Base-by-base conservation (phyloP, 2,888 invertebrate species). In the Pristionchus entomophagus region DNA sequence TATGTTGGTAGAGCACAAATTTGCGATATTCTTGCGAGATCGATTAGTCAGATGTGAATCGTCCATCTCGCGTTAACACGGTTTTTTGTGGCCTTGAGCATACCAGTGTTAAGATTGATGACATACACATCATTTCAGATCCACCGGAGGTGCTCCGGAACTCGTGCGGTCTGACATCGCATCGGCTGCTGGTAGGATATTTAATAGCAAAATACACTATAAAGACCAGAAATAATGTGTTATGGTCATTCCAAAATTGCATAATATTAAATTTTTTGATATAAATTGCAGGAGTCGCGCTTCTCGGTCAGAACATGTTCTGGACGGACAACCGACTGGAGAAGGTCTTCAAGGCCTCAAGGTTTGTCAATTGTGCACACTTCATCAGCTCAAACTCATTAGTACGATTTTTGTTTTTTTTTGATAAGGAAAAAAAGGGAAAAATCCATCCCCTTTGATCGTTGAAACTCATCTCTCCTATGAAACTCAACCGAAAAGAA, bases 271-370 rank as follows among this genome's bases (percentile, higher is more conserved):
- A 62, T 32, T 5, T 3, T n/a, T n/a, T n/a, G n/a, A n/a, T n/a
- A n/a, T 10, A 62, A 29, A 26, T 32, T 65, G 17, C 65, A 65
- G 90, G 92, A 41, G 85, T 93, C 32, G 90, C 93, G 0, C 87
- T 93, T 22, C 87, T 91, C 49, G 89, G 90, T 26, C 89, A 90
- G 81, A 88, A 90, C 84, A 93, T 93, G 92, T 93, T 89, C 88
- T 93, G 93, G 93, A 90, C 92, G 0, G 93, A 93, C 85, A 88
- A 91, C 62, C 84, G 92, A 14, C 87, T 93, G 26, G 92, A 93
- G 86, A 93, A 93, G 85, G 89, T 93, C 69, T 93, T 93, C 89
- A 88, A 89, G n/a, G 91, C 91, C 0, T 88, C 90, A 22, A 89
- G 56, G 86, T 84, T 38, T 29, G 84, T 32, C 38, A n/a, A 26